Base-by-base conservation (phyloP, 2,797 vertebrate genomes). In the Acanthornis magna region DNA sequence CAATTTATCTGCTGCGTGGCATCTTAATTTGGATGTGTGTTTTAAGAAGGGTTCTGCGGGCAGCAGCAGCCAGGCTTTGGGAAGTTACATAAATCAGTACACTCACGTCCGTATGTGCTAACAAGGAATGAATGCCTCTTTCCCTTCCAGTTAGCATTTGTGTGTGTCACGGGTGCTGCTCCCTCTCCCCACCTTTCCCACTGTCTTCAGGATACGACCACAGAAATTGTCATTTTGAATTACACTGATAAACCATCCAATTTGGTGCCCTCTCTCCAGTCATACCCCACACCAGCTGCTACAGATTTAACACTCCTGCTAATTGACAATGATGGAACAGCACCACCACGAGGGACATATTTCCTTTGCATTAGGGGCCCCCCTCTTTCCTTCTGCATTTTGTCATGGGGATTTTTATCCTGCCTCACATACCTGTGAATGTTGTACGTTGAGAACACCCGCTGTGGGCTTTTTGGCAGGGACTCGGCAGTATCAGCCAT, bases 291-390 rank as follows among this genome's bases (percentile, higher is more conserved):
- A 55, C 85, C 87, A 94, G 93, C 93, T 96, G 93, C 91, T 81
- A 7, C 21, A 5, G 36, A 55, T 65, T 85, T 81, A 81, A 70
- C 87, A 53, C 62, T 70, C 61, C 47, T 47, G 22, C 10, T 88
- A 78, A 93, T 48, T 93, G 92, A 84, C 93, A 84, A 8, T 42
- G 89, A 96, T 70, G 62, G 87, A 91, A 91, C 55, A 96, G 95
- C 87, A 83, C 89, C 92, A 94, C 92, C 91, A 78, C 21, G 10
- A 92, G 93, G 91, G 89, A 88, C 43, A 3, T 11, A 5, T 4
- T 63, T 83, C 75, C 78, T 57, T 13, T 45, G 58, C 73, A 26
- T 53, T 26, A 67, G 45, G 32, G 50, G 3, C n/a, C 11, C 23
- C 13, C 19, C 58, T n/a, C 26, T 70, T 27, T 34, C 66, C 80